A percentile compares a stretch with the other conserved stretches of the same genome.
Conservation (phyloP, 2,888 invertebrate species). For the Melieria picta region DNA sequence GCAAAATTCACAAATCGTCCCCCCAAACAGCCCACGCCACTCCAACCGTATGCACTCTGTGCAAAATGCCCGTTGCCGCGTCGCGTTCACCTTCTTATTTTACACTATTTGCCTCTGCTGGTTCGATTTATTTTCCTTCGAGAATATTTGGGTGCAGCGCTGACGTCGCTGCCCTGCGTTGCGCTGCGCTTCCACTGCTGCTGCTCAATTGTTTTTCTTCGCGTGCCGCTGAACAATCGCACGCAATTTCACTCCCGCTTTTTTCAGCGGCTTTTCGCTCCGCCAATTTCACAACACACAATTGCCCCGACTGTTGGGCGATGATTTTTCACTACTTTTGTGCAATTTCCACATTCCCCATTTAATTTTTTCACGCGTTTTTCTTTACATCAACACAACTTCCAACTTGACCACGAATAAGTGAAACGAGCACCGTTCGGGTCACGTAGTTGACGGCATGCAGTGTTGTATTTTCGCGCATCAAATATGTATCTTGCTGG, state of each 20-base stretch:
- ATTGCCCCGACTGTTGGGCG: background rate
- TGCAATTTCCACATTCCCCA: slow-evolving; percentile 23
- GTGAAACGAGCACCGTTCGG: slow-evolving; percentile 28
- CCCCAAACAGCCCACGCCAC: slow-evolving; percentile 11
- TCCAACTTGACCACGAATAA: slow-evolving; percentile 26
- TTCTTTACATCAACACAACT: slow-evolving; percentile 30
- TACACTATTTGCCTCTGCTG: background rate
- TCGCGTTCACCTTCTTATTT: no score
- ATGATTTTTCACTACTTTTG: background rate
- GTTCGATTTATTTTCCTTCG: slow-evolving; percentile 13
- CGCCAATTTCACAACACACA: slow-evolving; percentile 1
- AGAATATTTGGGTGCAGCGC: slow-evolving; percentile 32
- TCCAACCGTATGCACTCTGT: background rate
- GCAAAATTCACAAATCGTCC: background rate
- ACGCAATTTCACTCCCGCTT: slow-evolving; percentile 6
- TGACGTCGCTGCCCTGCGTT: slow-evolving; percentile 13
- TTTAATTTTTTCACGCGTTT: slow-evolving; percentile 22
- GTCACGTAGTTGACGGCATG: slow-evolving; percentile 13
- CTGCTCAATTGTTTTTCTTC: slow-evolving; percentile 28
- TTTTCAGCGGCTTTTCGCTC: background rate
- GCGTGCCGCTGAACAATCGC: slow-evolving; percentile 25
- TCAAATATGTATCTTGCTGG: background rate
- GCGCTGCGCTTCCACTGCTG: slow-evolving; percentile 23
- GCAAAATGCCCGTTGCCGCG: background rate
- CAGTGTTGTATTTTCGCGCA: slow-evolving; percentile 19